Conservation (phyloP, 2,888 invertebrate species). For the Anorthoa munda region DNA sequence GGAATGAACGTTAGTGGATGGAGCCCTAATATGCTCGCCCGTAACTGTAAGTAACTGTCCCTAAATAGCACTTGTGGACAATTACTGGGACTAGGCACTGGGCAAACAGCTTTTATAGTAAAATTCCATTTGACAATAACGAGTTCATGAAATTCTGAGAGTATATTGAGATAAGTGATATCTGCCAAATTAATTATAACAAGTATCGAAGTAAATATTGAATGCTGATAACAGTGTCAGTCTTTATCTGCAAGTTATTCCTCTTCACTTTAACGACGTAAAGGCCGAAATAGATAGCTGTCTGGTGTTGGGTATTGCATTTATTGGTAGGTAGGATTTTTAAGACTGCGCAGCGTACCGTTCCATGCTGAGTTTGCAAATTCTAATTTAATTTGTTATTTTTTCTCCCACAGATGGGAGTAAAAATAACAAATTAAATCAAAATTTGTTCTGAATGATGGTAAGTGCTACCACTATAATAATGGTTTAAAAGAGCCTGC, state of each 20-base stretch:
- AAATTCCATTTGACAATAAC: slow-evolving; percentile 18
- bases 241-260: slow-evolving; percentile 9
- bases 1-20: too few relatives aligned
- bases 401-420: too few relatives aligned
- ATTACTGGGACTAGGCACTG: too few relatives aligned
- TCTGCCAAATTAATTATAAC: slow-evolving; percentile 42
- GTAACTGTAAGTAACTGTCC: neutral
- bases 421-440: too few relatives aligned
- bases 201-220: slow-evolving; percentile 7
- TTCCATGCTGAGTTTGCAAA: too few relatives aligned
- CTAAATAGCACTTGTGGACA: neutral
- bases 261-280: slow-evolving; percentile 26
- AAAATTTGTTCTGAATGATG: too few relatives aligned
- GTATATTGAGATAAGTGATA: slow-evolving; percentile 18
- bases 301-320: neutral
- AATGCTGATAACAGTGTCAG: slow-evolving; percentile 30
- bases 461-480: too few relatives aligned
- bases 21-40: too few relatives aligned
- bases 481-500: too few relatives aligned
- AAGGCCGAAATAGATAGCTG: neutral
- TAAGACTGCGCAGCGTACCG: too few relatives aligned
- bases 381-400: too few relatives aligned
- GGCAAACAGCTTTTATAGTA: neutral
- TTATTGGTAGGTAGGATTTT: too few relatives aligned
- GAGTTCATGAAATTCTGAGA: slow-evolving; percentile 31